A percentile compares a stretch with the other conserved stretches of the same genome.
phyloP scores from a whole-genome alignment of 2,888 invertebrate species.

The Candidula unifasciata region DNA sequence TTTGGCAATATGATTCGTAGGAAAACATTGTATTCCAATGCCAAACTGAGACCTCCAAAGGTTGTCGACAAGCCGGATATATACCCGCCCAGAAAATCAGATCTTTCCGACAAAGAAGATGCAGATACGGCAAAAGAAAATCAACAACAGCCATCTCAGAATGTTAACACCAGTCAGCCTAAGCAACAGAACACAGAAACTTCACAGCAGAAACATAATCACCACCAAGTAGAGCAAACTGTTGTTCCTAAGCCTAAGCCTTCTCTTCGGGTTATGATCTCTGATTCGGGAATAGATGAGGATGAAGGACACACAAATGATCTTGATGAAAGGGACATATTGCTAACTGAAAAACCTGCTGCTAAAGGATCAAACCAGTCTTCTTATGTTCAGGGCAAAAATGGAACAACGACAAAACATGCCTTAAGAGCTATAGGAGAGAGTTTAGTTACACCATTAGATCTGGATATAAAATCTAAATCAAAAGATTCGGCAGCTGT shows the following conservation, averaged over 20 bases:
- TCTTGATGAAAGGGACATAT: constrained; percentile 35
- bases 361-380: background rate
- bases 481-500: constrained; percentile 35
- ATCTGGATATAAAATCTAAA: constrained; percentile 62
- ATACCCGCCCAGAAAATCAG: constrained; percentile 65
- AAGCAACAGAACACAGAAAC: background rate
- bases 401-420: constrained; percentile 66
- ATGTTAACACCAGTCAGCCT: background rate
- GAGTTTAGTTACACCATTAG: constrained; percentile 74
- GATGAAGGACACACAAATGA: constrained; percentile 44
- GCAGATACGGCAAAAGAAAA: background rate
- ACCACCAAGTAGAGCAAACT: constrained; percentile 18
- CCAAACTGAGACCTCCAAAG: constrained; percentile 63
- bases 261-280: constrained; percentile 44
- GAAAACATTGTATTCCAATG: constrained; percentile 70
- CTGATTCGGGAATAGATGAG: constrained; percentile 49
- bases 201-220: constrained; percentile 44
- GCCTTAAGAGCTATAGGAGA: constrained; percentile 75
- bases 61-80: constrained; percentile 65
- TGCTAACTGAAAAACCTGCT: background rate
- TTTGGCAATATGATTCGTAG: constrained; percentile 80
- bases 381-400: constrained; percentile 58
- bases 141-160: background rate
- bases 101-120: constrained; percentile 35
- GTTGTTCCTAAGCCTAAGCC: constrained; percentile 35